Evolutionary conservation across 2,113 vertebrate species (phyloP).

Genomic region (Lates calcarifer): DNA sequence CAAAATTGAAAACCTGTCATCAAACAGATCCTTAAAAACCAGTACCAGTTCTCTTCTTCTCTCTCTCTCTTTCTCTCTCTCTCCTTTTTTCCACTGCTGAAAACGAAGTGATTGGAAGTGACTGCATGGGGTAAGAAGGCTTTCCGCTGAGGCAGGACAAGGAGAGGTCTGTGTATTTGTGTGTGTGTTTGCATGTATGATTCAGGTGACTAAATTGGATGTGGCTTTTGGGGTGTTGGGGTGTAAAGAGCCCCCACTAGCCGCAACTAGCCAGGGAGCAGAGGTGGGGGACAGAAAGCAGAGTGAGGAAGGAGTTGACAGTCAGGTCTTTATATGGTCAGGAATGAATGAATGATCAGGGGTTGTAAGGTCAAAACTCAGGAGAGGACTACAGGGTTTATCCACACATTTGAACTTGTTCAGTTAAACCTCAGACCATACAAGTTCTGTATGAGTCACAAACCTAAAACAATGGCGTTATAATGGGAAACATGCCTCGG

Average conservation of each 20-base stretch:
- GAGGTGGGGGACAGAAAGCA: constrained; percentile 17
- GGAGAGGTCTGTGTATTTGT: constrained; percentile 48
- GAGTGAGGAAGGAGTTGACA: constrained; percentile 39
- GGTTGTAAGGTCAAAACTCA: constrained; percentile 50
- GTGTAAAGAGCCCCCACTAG: constrained; percentile 32
- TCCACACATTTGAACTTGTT: constrained; percentile 42
- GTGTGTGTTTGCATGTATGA: constrained; percentile 23
- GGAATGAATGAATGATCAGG: constrained; percentile 43
- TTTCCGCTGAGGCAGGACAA: constrained; percentile 58
- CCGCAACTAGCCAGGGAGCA: constrained; percentile 24
- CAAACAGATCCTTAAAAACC: not conserved
- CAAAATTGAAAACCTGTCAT: constrained; percentile 9
- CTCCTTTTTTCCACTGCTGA: constrained; percentile 3
- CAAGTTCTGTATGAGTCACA: constrained; percentile 11
- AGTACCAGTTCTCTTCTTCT: constrained; percentile 9
- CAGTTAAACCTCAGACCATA: constrained; percentile 3
- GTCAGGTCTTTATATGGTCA: constrained; percentile 46
- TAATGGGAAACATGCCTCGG: constrained; percentile 41
- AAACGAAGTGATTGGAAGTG: constrained; percentile 53
- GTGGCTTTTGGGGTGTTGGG: constrained; percentile 51
- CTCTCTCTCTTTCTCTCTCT: not conserved
- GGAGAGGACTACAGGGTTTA: constrained; percentile 37
- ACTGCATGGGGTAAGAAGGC: constrained; percentile 54
- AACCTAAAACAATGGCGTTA: not conserved
- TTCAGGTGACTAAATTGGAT: constrained; percentile 58